phyloP scores from a whole-genome alignment of 2,113 vertebrate species.

The Aphelocoma coerulescens region DNA sequence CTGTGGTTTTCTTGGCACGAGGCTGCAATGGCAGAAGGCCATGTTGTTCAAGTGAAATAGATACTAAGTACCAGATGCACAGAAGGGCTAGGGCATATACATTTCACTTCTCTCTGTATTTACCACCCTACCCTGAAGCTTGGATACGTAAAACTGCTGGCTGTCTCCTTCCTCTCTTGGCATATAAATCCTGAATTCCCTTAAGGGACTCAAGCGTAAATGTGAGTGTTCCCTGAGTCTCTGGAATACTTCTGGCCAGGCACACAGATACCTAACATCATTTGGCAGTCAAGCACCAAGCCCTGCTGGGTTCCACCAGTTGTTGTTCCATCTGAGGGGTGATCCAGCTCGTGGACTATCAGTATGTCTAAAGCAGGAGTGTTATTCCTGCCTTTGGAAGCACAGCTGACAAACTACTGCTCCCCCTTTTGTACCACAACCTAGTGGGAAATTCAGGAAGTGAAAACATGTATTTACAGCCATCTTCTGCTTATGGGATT shows the following conservation, averaged over 20 bases:
- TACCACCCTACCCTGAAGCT: neutral
- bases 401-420: neutral
- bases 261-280: neutral
- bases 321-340: neutral
- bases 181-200: neutral
- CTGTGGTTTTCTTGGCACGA: neutral
- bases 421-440: neutral
- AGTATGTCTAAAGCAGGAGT: neutral
- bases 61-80: neutral
- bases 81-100: neutral
- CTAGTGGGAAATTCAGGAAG: neutral
- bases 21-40: neutral
- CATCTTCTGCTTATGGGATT: neutral
- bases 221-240: neutral
- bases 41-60: neutral
- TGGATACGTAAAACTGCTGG: neutral
- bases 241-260: neutral
- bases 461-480: neutral
- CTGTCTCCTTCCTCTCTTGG: neutral
- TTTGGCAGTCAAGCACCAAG: neutral
- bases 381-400: neutral
- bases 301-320: neutral
- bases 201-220: neutral
- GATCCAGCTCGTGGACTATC: neutral
- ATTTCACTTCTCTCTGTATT: neutral